phyloP scores from a whole-genome alignment of 2,113 vertebrate genomes.

The Psittacara wagleri region DNA sequence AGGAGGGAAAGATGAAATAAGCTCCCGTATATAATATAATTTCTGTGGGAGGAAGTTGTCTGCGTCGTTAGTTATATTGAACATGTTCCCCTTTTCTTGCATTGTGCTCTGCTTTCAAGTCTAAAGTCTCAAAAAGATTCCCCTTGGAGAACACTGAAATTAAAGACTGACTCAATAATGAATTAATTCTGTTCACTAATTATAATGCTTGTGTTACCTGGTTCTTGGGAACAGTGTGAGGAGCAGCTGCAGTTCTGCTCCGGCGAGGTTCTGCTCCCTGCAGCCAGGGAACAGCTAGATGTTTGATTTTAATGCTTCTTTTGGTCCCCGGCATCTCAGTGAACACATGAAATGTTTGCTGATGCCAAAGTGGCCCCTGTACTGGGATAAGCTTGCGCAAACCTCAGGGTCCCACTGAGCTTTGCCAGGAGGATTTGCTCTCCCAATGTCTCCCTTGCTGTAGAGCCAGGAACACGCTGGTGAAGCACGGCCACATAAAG shows the following conservation, averaged over 20 bases:
- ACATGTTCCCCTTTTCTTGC: conserved; percentile 12
- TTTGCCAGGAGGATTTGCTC: not conserved
- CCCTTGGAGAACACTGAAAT: conserved; percentile 28
- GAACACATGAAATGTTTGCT: fast-evolving
- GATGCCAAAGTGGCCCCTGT: not conserved
- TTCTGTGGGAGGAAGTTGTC: conserved; percentile 48
- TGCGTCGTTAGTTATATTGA: conserved; percentile 25
- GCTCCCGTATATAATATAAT: conserved; percentile 20
- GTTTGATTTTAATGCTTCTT: not conserved
- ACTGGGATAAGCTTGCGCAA: not conserved
- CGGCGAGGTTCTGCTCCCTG: not conserved
- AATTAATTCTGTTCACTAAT: conserved; percentile 55
- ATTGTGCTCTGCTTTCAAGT: conserved; percentile 18
- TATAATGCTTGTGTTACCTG: not conserved
- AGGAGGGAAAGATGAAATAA: conserved; percentile 35
- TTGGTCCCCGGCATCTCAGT: fast-evolving
- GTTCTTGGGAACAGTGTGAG: not conserved
- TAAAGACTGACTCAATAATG: conserved; percentile 47
- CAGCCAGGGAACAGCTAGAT: not conserved
- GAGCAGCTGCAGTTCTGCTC: not conserved
- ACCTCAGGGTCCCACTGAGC: not conserved
- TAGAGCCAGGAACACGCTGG: not conserved
- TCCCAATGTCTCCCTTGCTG: not conserved
- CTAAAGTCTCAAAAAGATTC: conserved; percentile 35
- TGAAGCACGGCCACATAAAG: not conserved